Conservation (phyloP, 2,888 invertebrate species). For the Gymnoscelis rufifasciata region DNA sequence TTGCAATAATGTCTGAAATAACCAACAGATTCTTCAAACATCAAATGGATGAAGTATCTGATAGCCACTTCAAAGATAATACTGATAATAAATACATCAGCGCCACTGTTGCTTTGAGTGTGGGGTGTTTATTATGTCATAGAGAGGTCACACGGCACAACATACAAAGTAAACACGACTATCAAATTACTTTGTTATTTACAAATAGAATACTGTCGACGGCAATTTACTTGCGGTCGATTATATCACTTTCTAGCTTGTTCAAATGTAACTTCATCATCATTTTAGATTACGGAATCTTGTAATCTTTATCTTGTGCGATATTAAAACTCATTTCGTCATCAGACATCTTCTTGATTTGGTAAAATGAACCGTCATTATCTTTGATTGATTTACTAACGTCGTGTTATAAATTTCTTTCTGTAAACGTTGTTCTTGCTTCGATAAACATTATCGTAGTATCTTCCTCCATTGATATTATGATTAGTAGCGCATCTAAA, state of each 20-base stretch:
- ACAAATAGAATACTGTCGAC: slow-evolving; percentile 4
- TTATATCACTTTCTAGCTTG: slow-evolving; percentile 22
- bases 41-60: background rate
- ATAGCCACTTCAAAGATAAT: background rate
- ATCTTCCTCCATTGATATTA: background rate
- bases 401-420: background rate
- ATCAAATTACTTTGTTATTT: slow-evolving; percentile 2
- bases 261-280: slow-evolving; percentile 20
- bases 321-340: slow-evolving; percentile 15
- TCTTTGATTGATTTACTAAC: slow-evolving; percentile 11
- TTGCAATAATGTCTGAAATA: background rate
- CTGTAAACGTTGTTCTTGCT: too few relatives aligned
- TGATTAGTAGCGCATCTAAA: background rate
- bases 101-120: background rate
- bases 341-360: slow-evolving; percentile 21
- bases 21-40: background rate
- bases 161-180: slow-evolving; percentile 1
- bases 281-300: slow-evolving; percentile 19
- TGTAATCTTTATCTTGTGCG: slow-evolving; percentile 13
- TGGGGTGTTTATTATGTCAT: background rate
- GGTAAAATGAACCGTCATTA: slow-evolving; percentile 21
- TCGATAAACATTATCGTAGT: background rate
- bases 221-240: slow-evolving; percentile 8
- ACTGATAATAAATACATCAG: background rate
- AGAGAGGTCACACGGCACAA: background rate